Evolutionary conservation across 2,113 vertebrate species (phyloP).

Genomic region (Mormyrus lacerda): DNA sequence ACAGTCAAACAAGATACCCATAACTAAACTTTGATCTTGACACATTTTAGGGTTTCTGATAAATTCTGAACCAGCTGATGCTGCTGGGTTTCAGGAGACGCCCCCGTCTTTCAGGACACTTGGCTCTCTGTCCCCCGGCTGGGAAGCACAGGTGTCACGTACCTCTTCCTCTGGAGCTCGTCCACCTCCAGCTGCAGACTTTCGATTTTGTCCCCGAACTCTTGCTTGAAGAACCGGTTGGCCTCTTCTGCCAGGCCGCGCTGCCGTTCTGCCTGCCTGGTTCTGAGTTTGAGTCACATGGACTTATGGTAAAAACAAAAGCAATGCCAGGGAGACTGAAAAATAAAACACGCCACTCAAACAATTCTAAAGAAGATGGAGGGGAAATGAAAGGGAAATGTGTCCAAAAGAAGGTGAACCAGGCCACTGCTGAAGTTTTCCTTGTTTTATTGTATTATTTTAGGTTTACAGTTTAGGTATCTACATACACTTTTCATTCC

Average conservation of each 20-base stretch:
- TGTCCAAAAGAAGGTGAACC: conserved; percentile 64
- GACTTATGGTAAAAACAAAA: conserved; percentile 84
- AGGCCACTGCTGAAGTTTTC: conserved; percentile 65
- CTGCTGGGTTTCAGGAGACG: neutral
- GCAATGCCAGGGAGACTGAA: conserved; percentile 58
- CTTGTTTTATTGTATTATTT: conserved; percentile 77
- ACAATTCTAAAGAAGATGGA: conserved; percentile 27
- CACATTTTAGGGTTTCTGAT: neutral
- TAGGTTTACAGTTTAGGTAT: conserved; percentile 82
- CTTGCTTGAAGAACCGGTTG: conserved; percentile 93
- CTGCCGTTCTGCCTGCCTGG: conserved; percentile 77
- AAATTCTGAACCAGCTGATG: neutral
- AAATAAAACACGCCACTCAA: conserved; percentile 12
- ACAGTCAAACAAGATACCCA: neutral
- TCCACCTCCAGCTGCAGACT: conserved; percentile 86
- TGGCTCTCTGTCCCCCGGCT: neutral
- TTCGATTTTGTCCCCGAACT: conserved; percentile 96
- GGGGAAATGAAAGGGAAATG: neutral
- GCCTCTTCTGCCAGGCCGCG: conserved; percentile 77
- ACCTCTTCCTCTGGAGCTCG: conserved; percentile 79
- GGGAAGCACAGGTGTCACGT: neutral
- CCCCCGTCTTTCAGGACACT: neutral
- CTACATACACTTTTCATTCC: conserved; percentile 73
- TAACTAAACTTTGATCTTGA: neutral
- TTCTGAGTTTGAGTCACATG: conserved; percentile 90